A percentile compares a stretch with the other conserved stretches of the same genome.
Conservation (phyloP, 1,140 invertebrate genomes). For the Drosophila saltans region DNA sequence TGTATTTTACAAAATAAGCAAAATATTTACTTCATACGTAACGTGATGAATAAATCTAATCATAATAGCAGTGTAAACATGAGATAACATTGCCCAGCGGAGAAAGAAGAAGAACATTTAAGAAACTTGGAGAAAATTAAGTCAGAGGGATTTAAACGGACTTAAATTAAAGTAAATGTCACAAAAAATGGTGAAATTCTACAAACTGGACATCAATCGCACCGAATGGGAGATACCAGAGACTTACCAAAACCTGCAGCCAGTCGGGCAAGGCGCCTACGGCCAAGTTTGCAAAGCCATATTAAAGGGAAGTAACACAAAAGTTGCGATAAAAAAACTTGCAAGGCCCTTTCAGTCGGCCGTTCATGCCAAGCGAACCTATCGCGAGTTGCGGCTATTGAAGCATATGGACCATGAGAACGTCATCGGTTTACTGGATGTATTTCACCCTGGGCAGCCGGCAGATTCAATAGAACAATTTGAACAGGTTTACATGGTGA, state of each 20-base stretch:
- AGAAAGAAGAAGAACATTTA: constrained; percentile 54
- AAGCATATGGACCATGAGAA: constrained; percentile 99
- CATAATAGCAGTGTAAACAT: constrained; percentile 15
- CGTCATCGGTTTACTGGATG: constrained; percentile 96
- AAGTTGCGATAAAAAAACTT: constrained; percentile 99
- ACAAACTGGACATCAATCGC: constrained; percentile 96
- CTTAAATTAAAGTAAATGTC: constrained; percentile 39
- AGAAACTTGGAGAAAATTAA: constrained; percentile 38
- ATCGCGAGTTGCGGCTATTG: constrained; percentile 96
- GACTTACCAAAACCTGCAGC: constrained; percentile 94
- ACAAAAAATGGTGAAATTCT: constrained; percentile 85
- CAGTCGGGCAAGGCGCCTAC: constrained; percentile 98
- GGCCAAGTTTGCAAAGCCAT: constrained; percentile 91
- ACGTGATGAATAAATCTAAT: neutral
- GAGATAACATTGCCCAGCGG: constrained; percentile 42
- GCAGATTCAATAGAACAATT: constrained; percentile 89
- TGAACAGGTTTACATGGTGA: constrained; percentile 97
- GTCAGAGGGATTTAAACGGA: constrained; percentile 26
- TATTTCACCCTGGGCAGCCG: constrained; percentile 92
- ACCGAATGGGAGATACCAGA: constrained; percentile 98
- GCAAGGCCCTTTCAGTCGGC: constrained; percentile 98
- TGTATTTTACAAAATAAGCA: neutral
- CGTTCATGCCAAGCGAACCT: constrained; percentile 99
- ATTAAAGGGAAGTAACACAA: constrained; percentile 89
- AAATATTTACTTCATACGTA: neutral